Percentiles rank a stretch among this genome's conserved stretches.
phyloP scores from a whole-genome alignment of 2,888 invertebrate genomes.

The Lasioglossum villosulum region DNA sequence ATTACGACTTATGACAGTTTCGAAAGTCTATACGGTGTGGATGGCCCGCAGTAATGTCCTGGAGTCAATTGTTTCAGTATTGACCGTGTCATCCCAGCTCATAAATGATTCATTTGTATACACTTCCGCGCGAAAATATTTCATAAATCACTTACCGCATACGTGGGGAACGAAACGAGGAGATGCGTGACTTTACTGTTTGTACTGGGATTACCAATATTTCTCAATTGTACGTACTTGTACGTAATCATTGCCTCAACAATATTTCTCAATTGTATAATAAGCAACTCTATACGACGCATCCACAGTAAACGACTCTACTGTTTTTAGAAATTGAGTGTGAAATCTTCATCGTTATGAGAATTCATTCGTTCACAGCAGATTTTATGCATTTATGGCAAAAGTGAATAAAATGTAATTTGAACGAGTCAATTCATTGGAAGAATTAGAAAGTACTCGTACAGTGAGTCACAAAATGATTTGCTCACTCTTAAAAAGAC shows the following conservation, averaged over 20 bases:
- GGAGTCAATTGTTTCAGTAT: conserved; percentile 2
- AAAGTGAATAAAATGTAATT: too few species aligned
- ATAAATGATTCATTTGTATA: conserved; percentile 16
- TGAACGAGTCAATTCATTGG: too few species aligned
- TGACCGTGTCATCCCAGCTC: not conserved
- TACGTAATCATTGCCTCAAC: not conserved
- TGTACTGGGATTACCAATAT: not conserved
- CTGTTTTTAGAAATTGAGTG: not conserved
- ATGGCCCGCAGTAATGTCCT: not conserved
- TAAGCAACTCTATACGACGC: not conserved
- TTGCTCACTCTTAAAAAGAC: too few species aligned
- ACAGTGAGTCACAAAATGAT: too few species aligned
- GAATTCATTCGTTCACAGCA: too few species aligned
- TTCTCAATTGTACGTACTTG: conserved; percentile 2
- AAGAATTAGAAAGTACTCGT: too few species aligned
- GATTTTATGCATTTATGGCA: too few species aligned
- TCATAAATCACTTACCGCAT: conserved; percentile 1
- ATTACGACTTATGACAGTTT: conserved; percentile 1
- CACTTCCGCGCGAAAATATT: not conserved
- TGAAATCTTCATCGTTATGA: not conserved
- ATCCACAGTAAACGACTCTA: not conserved
- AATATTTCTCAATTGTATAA: conserved; percentile 2
- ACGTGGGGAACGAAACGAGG: not conserved
- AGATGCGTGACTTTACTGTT: not conserved
- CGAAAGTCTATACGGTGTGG: not conserved